phyloP scores from a whole-genome alignment of 2,113 vertebrate genomes.

The Salminus brasiliensis region DNA sequence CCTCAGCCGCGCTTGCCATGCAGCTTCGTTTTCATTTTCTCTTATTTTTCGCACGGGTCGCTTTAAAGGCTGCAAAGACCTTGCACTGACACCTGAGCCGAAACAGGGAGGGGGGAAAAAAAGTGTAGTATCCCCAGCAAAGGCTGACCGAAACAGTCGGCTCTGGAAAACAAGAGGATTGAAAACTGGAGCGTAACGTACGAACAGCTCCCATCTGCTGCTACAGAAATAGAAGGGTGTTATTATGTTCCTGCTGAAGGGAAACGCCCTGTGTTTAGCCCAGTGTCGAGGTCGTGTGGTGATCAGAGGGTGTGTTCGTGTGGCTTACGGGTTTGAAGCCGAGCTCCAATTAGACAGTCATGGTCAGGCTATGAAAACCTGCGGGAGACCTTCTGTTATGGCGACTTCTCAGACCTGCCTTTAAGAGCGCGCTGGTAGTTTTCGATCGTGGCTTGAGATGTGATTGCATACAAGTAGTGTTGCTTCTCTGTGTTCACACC shows the following conservation, averaged over 20 bases:
- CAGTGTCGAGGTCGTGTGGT: conserved; percentile 75
- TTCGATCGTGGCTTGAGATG: background rate
- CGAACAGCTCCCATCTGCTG: conserved; percentile 75
- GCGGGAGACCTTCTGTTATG: background rate
- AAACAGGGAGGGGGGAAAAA: no score
- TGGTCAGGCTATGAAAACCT: conserved; percentile 60
- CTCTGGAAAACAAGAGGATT: conserved; percentile 70
- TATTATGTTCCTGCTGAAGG: conserved; percentile 74
- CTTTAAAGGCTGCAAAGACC: conserved; percentile 39
- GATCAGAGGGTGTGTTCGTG: conserved; percentile 72
- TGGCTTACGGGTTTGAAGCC: conserved; percentile 67
- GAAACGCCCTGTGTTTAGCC: conserved; percentile 81
- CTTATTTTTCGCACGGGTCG: background rate
- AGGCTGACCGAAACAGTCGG: conserved; percentile 64
- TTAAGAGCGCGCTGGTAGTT: background rate
- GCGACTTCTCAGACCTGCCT: background rate
- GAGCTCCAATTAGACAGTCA: conserved; percentile 75
- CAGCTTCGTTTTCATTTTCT: background rate
- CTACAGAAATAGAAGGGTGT: conserved; percentile 79
- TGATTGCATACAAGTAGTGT: background rate
- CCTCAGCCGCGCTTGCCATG: background rate
- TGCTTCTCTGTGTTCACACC: background rate
- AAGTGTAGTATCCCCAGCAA: conserved; percentile 57
- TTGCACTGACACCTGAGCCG: conserved; percentile 39
- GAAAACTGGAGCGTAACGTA: conserved; percentile 68